Conservation (phyloP, 2,113 vertebrate species). For the Cavia porcellus region DNA sequence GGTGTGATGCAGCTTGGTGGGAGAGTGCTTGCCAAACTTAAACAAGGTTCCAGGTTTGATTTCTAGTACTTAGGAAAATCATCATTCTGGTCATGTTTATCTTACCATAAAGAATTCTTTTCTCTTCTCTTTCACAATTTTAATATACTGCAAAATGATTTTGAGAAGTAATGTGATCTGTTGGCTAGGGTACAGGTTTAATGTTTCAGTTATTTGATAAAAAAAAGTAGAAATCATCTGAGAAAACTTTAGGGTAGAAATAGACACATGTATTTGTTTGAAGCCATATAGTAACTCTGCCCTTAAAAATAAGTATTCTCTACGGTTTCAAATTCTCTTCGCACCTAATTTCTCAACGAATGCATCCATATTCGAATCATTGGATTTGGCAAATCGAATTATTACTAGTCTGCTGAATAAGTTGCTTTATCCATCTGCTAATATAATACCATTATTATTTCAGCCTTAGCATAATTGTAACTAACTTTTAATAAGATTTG, state of each 20-base stretch:
- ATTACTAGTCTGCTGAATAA: constrained; percentile 81
- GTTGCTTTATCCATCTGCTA: constrained; percentile 73
- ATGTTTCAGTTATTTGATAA: background rate
- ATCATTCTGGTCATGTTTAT: background rate
- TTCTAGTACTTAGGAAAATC: no score
- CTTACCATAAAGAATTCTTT: background rate
- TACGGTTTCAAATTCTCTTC: constrained; percentile 52
- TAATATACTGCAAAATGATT: constrained; percentile 13
- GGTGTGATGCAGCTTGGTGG: background rate
- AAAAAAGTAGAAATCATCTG: constrained; percentile 22
- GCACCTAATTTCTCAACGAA: constrained; percentile 74
- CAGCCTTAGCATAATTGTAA: constrained; percentile 8
- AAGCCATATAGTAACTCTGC: constrained; percentile 40
- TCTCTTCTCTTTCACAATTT: background rate
- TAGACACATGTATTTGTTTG: background rate
- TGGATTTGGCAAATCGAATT: constrained; percentile 79
- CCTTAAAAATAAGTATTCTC: constrained; percentile 54
- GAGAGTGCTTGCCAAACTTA: background rate
- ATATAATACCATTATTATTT: constrained; percentile 37
- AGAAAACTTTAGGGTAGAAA: background rate
- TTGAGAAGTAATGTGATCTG: background rate
- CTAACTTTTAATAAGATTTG: constrained; percentile 39
- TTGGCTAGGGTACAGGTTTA: background rate
- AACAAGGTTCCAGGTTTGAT: background rate
- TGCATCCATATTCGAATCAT: constrained; percentile 58